Evolutionary conservation across 2,888 invertebrate genomes (phyloP).

Genomic region (Cheiracanthium punctorium): DNA sequence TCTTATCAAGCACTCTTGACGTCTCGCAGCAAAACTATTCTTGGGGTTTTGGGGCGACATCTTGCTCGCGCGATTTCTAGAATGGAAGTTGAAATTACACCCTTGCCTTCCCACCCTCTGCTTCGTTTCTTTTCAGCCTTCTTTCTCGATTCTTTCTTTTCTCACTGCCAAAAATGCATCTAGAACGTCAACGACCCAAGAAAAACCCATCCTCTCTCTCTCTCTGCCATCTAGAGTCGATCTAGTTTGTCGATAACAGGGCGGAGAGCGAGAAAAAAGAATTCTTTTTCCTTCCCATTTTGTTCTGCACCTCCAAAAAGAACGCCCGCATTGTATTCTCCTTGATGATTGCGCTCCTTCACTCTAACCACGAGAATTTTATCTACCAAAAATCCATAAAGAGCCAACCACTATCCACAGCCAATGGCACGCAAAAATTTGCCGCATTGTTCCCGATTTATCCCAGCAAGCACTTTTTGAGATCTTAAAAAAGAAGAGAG

Average conservation of each 20-base stretch:
- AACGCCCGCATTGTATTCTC: constrained; percentile 40
- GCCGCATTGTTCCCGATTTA: constrained; percentile 13
- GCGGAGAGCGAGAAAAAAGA: constrained; percentile 47
- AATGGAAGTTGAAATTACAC: constrained; percentile 63
- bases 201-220: constrained; percentile 21
- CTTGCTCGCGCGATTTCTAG: constrained; percentile 37
- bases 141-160: constrained; percentile 30
- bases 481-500: constrained; percentile 1
- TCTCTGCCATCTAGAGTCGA: constrained; percentile 42
- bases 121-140: constrained; percentile 22
- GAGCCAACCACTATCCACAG: constrained; percentile 3
- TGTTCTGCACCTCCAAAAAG: constrained; percentile 27
- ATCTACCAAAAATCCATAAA: constrained; percentile 40
- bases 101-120: constrained; percentile 22
- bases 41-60: constrained; percentile 22
- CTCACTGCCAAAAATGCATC: constrained; percentile 33
- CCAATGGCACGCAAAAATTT: constrained; percentile 12
- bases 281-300: constrained; percentile 20
- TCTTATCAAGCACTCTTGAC: constrained; percentile 23
- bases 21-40: constrained; percentile 20
- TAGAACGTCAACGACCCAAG: constrained; percentile 62
- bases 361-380: constrained; percentile 21
- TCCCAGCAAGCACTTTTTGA: background rate
- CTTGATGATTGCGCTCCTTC: constrained; percentile 31
- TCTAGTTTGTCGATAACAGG: constrained; percentile 68